These are phyloP conservation scores for Zygothrica quintamaculata DNA, from an alignment of 2,888 invertebrate species.

Conservation along the genomic window DNA sequence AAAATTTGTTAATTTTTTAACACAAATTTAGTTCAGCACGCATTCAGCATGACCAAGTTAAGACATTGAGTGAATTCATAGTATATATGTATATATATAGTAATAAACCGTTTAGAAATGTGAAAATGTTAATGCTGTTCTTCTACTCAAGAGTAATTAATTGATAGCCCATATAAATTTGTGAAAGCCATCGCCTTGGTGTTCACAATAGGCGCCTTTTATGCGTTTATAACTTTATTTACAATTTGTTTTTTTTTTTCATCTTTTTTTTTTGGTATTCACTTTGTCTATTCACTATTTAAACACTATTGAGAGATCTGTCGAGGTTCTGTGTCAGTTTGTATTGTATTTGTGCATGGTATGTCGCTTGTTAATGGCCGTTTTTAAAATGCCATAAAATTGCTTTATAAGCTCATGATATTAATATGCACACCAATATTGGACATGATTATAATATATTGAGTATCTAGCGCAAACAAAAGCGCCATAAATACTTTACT, in stretches of 20 bases:
- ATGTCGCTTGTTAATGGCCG: slow-evolving; percentile 72
- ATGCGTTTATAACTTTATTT: slow-evolving; percentile 79
- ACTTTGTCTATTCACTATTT: slow-evolving; percentile 18
- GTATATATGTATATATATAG: not conserved
- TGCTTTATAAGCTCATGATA: slow-evolving; percentile 75
- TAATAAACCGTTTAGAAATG: slow-evolving; percentile 45
- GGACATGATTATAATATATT: slow-evolving; percentile 81
- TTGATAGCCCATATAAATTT: slow-evolving; percentile 77
- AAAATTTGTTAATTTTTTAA: slow-evolving; percentile 70
- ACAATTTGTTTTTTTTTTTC: no score
- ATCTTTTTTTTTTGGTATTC: slow-evolving; percentile 37
- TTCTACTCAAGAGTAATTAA: slow-evolving; percentile 62
- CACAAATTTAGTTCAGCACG: slow-evolving; percentile 68
- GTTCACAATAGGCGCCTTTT: slow-evolving; percentile 69
- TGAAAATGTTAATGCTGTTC: slow-evolving; percentile 52
- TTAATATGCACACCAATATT: slow-evolving; percentile 80
- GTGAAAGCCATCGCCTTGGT: slow-evolving; percentile 76
- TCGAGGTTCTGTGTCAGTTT: slow-evolving; percentile 53
- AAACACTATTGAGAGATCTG: no score
- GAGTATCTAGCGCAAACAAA: slow-evolving; percentile 72
- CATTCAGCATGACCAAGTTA: slow-evolving; percentile 35
- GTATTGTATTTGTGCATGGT: slow-evolving; percentile 75
- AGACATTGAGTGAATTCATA: not conserved
- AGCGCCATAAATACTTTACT: slow-evolving; percentile 54
- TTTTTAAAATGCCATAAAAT: slow-evolving; percentile 80